phyloP scores from a whole-genome alignment of 2,888 invertebrate genomes.

The Stenodera caucasica region DNA sequence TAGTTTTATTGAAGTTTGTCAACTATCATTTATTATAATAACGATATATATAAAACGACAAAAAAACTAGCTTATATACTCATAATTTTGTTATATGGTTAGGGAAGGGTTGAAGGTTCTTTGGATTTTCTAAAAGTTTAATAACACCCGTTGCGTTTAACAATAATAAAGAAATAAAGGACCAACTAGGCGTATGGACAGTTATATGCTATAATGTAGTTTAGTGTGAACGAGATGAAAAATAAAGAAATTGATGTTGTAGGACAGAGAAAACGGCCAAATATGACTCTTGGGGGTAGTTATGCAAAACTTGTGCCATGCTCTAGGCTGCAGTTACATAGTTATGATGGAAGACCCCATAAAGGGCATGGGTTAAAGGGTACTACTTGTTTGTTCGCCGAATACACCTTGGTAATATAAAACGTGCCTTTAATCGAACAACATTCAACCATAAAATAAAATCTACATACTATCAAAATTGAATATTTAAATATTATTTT shows the following conservation, averaged over 20 bases:
- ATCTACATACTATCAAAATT: neutral
- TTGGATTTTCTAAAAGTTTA: constrained; percentile 32
- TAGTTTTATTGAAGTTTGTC: neutral
- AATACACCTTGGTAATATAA: neutral
- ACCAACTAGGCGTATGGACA: constrained; percentile 22
- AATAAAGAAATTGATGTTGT: constrained; percentile 36
- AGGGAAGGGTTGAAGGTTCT: constrained; percentile 7
- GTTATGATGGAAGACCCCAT: constrained; percentile 51
- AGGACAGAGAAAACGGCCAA: constrained; percentile 43
- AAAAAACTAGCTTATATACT: no score
- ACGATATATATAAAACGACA: no score
- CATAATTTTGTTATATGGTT: constrained; percentile 26
- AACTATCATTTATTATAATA: neutral
- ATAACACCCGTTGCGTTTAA: constrained; percentile 39
- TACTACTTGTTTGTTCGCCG: constrained; percentile 11
- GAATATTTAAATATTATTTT: constrained; percentile 18
- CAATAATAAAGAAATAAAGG: constrained; percentile 48
- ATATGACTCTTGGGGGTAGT: constrained; percentile 54
- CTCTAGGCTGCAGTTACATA: constrained; percentile 45
- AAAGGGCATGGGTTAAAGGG: constrained; percentile 41
- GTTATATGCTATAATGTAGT: constrained; percentile 17
- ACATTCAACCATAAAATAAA: neutral
- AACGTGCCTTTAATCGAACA: constrained; percentile 1
- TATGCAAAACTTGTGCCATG: constrained; percentile 54
- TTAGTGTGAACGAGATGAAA: constrained; percentile 38